Percentiles rank a stretch among this genome's conserved stretches.
Evolutionary conservation across 2,797 vertebrate genomes (phyloP).

Genomic region (Etheostoma nigrum): DNA sequence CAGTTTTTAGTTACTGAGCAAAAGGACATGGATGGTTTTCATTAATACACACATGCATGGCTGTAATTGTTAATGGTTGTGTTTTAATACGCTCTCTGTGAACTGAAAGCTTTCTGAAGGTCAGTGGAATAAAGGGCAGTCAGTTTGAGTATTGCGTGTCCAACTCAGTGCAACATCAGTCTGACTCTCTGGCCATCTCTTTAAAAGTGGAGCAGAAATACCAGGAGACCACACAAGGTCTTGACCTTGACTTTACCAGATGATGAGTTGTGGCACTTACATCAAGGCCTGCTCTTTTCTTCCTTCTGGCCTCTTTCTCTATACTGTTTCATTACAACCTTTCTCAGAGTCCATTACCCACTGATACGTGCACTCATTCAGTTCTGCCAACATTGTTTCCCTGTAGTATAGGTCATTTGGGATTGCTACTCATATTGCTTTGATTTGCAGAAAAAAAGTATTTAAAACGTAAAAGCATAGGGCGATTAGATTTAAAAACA

Average conservation of each 20-base stretch:
- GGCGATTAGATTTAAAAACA: not conserved
- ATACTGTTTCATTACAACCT: conserved; percentile 61
- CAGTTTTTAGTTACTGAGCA: conserved; percentile 4
- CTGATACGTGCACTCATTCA: conserved; percentile 56
- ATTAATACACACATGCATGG: not conserved
- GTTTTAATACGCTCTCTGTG: conserved; percentile 21
- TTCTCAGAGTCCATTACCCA: conserved; percentile 72
- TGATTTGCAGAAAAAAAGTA: not conserved
- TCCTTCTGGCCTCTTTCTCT: conserved; percentile 53
- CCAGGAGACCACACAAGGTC: conserved; percentile 52
- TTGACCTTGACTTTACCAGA: conserved; percentile 62
- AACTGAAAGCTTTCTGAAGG: conserved; percentile 32
- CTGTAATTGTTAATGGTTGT: not conserved
- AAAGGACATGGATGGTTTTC: not conserved
- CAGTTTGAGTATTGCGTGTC: conserved; percentile 15
- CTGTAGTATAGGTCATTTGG: conserved; percentile 14
- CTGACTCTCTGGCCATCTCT: conserved; percentile 47
- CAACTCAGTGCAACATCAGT: conserved; percentile 12
- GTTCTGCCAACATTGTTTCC: conserved; percentile 35
- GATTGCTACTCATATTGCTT: not conserved
- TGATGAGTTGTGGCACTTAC: conserved; percentile 69
- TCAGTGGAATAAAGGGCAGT: conserved; percentile 41
- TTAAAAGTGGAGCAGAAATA: conserved; percentile 64
- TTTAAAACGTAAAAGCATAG: not conserved
- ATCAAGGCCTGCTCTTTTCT: conserved; percentile 58